Evolutionary conservation across 2,797 vertebrate genomes (phyloP).

Genomic region (Mergus octosetaceus): DNA sequence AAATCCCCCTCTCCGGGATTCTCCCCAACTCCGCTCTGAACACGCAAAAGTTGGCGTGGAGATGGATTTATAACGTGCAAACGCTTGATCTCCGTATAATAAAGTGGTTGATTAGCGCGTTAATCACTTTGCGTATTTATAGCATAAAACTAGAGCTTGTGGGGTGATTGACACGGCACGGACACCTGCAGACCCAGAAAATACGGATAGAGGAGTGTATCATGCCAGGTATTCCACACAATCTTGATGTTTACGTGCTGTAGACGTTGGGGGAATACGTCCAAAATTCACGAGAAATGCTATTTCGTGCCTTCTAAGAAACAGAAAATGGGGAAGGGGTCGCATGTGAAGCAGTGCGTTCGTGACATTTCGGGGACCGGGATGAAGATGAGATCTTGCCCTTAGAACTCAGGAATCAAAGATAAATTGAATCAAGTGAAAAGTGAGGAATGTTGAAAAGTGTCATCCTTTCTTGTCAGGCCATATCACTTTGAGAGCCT

Average conservation of each 20-base stretch:
- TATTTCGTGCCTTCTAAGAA: not conserved
- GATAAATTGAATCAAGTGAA: conserved; percentile 18
- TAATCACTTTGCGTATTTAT: conserved; percentile 30
- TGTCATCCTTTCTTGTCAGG: conserved; percentile 58
- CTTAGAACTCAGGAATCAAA: not conserved
- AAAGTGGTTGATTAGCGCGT: not conserved
- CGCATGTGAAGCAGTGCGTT: fast-evolving
- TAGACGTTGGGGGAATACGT: not conserved
- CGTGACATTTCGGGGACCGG: not conserved
- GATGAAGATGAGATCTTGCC: not conserved
- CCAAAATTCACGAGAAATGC: not conserved
- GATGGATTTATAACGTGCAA: not conserved
- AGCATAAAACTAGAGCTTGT: not conserved
- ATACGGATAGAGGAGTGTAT: not conserved
- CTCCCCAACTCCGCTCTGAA: not conserved
- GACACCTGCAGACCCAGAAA: conserved; percentile 47
- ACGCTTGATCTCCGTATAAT: not conserved
- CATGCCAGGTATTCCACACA: not conserved
- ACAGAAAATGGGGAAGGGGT: not conserved
- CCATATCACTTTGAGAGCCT: conserved; percentile 52
- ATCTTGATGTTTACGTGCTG: not conserved
- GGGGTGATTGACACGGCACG: not conserved
- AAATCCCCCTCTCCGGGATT: not conserved
- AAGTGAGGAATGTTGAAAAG: conserved; percentile 41
- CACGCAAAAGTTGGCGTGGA: conserved; percentile 7